Evolutionary conservation across 2,888 invertebrate genomes (phyloP), one percentile per base, ranked within the genome.

Genomic region (Dolichomitus sp.): DNA sequence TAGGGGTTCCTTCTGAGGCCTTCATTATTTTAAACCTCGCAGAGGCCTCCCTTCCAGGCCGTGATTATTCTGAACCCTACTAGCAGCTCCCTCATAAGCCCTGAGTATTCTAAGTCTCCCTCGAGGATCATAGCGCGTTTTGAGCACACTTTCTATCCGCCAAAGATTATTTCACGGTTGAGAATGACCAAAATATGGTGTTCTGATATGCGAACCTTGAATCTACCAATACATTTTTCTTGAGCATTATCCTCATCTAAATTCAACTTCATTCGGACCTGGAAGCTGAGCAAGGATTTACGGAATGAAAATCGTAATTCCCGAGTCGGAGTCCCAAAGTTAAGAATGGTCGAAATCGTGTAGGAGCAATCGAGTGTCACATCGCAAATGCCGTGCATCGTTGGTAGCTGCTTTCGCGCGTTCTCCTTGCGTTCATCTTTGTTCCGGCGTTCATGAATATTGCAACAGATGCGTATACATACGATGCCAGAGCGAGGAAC

Each of bases 371-470:
- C 87, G 87, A 89, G 89, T 89, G 89, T 90, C 89, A 86, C 76
- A 75, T 84, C 80, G 80, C 86, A 84, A 87, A 87, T 86, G 81
- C 85, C 85, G 86, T 86, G 87, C 85, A 87, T 86, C 87, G 88
- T 89, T 87, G 85, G 86, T 85, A 85, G 84, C 80, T 82, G 82
- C 80, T 88, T 88, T 88, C 85, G 86, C 88, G 87, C 87, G 87
- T 87, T 87, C 27, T 19, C 85, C 17, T 7, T 83, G 81, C 82
- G 30, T 65, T 52, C 42, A 59, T 76, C 45, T 37, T 45, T 48
- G 40, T 12, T 27, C 54, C 45, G 45, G n/a, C 7, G 78, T 89
- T 91, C 90, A 91, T 91, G 90, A 91, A 91, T 90, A 90, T 88
- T 91, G 90, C 90, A 90, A 88, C 85, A 88, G 87, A 59, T 84